These are phyloP conservation scores for Pipistrellus nathusii DNA, from an alignment of 2,797 vertebrate genomes.

Conservation along the genomic window DNA sequence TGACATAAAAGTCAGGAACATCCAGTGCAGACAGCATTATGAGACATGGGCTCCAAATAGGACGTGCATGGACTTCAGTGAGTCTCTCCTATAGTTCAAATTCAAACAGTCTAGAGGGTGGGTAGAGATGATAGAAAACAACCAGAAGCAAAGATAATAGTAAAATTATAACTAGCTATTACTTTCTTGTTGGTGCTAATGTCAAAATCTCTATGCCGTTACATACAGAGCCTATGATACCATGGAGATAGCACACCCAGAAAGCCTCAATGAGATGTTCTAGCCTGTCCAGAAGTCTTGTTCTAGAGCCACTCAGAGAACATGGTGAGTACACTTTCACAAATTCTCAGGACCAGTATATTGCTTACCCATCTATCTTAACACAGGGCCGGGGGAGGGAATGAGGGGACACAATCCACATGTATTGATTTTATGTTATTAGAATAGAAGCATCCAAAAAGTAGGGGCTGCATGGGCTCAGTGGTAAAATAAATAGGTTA, in stretches of 20 bases:
- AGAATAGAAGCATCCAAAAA: slow-evolving; percentile 29
- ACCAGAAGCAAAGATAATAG: neutral
- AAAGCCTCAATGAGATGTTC: neutral
- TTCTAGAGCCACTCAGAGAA: neutral
- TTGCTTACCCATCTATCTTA: neutral
- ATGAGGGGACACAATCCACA: neutral
- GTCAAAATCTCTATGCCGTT: neutral
- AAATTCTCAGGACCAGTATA: neutral
- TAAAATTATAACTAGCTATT: neutral
- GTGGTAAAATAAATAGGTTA: neutral
- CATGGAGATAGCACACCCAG: neutral
- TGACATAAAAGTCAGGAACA: neutral
- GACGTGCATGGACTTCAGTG: neutral
- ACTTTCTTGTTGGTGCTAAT: neutral
- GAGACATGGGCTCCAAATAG: neutral
- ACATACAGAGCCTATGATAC: neutral
- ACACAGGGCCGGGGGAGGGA: neutral
- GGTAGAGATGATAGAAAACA: neutral
- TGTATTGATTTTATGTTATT: slow-evolving; percentile 35
- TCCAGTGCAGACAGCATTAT: neutral
- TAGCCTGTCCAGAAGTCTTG: neutral
- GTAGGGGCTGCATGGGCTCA: neutral
- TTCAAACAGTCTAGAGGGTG: neutral
- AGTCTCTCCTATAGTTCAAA: neutral
- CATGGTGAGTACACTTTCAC: neutral